Evolutionary conservation across 1,140 invertebrate genomes (phyloP).

Genomic region (Drosophila azteca): DNA sequence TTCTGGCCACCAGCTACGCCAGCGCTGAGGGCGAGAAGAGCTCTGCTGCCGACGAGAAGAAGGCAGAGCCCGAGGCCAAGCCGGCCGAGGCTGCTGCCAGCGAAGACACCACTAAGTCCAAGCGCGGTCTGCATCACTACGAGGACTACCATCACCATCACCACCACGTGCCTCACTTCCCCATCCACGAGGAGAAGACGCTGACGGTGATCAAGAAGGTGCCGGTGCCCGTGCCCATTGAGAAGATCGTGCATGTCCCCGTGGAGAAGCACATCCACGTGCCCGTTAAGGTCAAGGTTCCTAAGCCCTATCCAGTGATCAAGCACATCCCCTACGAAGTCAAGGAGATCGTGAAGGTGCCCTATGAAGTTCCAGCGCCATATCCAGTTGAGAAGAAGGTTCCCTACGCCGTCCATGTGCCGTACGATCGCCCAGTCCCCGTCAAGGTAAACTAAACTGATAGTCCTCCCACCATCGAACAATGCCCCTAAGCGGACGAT

Average conservation of each 20-base stretch:
- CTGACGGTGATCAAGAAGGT: constrained; percentile 90
- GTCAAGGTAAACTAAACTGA: constrained; percentile 82
- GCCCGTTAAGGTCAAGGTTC: constrained; percentile 86
- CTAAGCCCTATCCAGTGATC: constrained; percentile 86
- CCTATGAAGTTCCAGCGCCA: constrained; percentile 86
- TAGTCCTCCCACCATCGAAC: too few species aligned
- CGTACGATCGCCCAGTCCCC: constrained; percentile 86
- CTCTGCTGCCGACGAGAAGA: constrained; percentile 84
- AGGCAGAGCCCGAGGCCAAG: constrained; percentile 74
- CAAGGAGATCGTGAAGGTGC: constrained; percentile 87
- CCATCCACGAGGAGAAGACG: constrained; percentile 87
- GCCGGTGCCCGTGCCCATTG: constrained; percentile 86
- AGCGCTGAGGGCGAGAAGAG: constrained; percentile 76
- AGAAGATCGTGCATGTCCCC: constrained; percentile 85
- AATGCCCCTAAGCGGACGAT: background rate
- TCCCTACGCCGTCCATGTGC: constrained; percentile 86
- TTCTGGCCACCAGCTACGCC: constrained; percentile 82
- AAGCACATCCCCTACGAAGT: constrained; percentile 87
- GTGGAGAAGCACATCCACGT: constrained; percentile 86
- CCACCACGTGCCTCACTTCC: constrained; percentile 73
- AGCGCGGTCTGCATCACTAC: constrained; percentile 86
- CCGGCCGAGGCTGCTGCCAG: constrained; percentile 83
- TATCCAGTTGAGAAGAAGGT: constrained; percentile 88
- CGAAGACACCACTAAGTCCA: constrained; percentile 87
- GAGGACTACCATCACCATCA: constrained; percentile 83